phyloP scores from a whole-genome alignment of 2,113 vertebrate species.

The Pseudopipra pipra region DNA sequence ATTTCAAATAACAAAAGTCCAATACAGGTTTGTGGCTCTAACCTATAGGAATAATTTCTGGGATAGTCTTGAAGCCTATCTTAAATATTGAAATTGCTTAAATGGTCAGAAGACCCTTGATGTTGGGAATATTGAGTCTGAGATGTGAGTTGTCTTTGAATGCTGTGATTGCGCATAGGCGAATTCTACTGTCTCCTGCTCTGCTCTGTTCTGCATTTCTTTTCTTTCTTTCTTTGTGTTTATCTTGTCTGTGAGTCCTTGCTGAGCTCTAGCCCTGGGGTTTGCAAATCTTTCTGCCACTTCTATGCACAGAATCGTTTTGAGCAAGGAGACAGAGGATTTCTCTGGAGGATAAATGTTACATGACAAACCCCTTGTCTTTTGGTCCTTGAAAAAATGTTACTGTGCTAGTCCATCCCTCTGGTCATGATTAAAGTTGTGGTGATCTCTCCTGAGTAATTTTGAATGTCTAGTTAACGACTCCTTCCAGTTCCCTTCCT shows the following conservation, averaged over 20 bases:
- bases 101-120: neutral
- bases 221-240: neutral
- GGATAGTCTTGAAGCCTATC: neutral
- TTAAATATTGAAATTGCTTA: neutral
- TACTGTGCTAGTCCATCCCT: constrained; percentile 48
- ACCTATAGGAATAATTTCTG: neutral
- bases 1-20: neutral
- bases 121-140: neutral
- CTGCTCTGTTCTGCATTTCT: neutral
- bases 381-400: constrained; percentile 63
- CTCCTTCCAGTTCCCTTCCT: constrained; percentile 44
- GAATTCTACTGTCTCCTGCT: neutral
- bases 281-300: neutral
- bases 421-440: constrained; percentile 64
- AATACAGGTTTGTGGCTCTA: neutral
- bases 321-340: neutral
- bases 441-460: constrained; percentile 48
- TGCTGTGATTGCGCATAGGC: neutral
- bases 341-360: neutral
- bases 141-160: neutral
- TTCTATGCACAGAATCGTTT: neutral
- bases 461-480: constrained; percentile 65
- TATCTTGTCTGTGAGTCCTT: neutral
- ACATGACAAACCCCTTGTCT: neutral
- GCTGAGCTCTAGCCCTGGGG: neutral